Conservation (phyloP, 2,888 invertebrate genomes). For the Acleris laterana region DNA sequence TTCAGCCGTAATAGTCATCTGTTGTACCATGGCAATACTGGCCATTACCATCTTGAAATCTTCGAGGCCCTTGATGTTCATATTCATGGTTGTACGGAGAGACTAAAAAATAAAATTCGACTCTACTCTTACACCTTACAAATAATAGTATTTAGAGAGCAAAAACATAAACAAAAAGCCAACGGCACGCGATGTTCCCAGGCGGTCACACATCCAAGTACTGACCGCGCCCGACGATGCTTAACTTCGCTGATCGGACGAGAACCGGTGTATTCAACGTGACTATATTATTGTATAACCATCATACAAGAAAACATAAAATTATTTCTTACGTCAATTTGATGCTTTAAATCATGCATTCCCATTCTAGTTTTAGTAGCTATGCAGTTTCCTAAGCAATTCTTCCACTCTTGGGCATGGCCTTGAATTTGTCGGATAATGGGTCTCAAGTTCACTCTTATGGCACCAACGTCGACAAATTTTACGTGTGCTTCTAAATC, state of each 20-base stretch:
- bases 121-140: too few species aligned
- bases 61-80: constrained; percentile 90
- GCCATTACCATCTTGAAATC: constrained; percentile 94
- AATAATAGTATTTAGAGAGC: too few species aligned
- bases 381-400: constrained; percentile 88
- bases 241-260: constrained; percentile 51
- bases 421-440: constrained; percentile 86
- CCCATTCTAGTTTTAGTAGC: constrained; percentile 86
- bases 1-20: constrained; percentile 91
- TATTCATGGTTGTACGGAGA: constrained; percentile 87
- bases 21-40: constrained; percentile 90
- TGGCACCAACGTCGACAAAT: constrained; percentile 87
- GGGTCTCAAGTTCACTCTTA: constrained; percentile 89
- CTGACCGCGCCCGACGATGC: constrained; percentile 49
- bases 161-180: constrained; percentile 12
- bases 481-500: constrained; percentile 85
- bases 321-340: constrained; percentile 86
- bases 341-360: constrained; percentile 88
- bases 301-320: neutral
- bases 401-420: constrained; percentile 92
- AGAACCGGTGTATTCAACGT: constrained; percentile 49
- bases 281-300: constrained; percentile 41
- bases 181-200: constrained; percentile 47
- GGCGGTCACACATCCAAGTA: constrained; percentile 51
- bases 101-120: constrained; percentile 56